Base-by-base conservation (phyloP, 2,888 invertebrate species). In the Priocnemis perturbator region DNA sequence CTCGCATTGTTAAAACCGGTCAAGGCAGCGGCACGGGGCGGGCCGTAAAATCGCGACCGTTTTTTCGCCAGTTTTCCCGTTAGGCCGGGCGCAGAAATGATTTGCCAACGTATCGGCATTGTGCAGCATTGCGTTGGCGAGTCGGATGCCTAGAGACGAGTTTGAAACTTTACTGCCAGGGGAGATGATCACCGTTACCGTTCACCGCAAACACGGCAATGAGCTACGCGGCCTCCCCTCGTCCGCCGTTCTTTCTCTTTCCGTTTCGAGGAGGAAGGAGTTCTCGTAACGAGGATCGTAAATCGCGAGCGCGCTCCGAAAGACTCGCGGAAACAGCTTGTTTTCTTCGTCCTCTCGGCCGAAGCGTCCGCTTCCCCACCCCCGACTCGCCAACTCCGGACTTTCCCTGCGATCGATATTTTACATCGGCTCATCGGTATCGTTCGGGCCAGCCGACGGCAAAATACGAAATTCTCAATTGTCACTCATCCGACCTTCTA, bases 131-230 rank as follows among this genome's bases (percentile, higher is more conserved):
- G 21, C 47, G 48, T n/a, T n/a, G n/a, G n/a, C 55, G 26, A 63
- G 17, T 50, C 50, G n/a, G 5, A 9, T 14, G 50, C 17, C 50
- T 50, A 19, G 50, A 50, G 50, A 50, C 19, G 58, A 58, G 58
- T 57, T 37, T 48, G 64, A 71, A 69, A 65, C 64, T 74, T 80
- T 77, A 73, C 72, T 60, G 65, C 53, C 66, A 52, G 21, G 47
- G 44, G 73, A 23, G 56, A 77, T 62, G 75, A 80, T 80, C 78
- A 76, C 80, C 74, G 80, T 80, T 80, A 76, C 76, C 78, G 76
- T 78, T 78, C 78, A 76, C 79, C 76, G 74, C 76, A 72, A 76
- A 80, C 80, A 71, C 76, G 64, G 58, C 69, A 71, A 71, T 75
- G 66, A 73, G 69, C 69, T 67, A 60, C 58, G 72, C 64, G 72